Conservation (phyloP, 1,140 invertebrate species). For the Tenebrio molitor region DNA sequence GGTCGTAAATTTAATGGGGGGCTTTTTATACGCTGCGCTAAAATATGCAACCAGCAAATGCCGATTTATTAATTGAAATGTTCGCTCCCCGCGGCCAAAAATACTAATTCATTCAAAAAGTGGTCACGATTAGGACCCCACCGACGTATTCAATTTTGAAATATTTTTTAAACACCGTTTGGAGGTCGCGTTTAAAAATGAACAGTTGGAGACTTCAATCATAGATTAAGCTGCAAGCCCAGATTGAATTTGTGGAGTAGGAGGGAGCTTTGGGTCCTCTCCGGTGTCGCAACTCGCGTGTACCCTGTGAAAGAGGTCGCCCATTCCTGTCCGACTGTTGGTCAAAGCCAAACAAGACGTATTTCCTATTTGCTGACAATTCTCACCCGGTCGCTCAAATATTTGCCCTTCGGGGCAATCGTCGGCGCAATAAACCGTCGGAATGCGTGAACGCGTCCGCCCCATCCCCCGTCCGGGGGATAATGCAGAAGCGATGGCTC, state of each 20-base stretch:
- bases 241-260: too few species aligned
- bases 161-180: too few species aligned
- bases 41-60: constrained; percentile 8
- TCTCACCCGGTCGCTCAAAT: constrained; percentile 41
- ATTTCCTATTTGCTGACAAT: constrained; percentile 44
- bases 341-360: background rate
- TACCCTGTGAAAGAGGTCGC: too few species aligned
- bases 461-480: background rate
- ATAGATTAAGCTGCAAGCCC: too few species aligned
- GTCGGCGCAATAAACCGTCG: constrained; percentile 1
- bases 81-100: background rate
- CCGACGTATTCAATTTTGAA: too few species aligned
- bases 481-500: constrained; percentile 30
- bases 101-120: background rate
- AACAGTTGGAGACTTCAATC: too few species aligned
- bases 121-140: too few species aligned
- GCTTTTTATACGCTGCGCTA: background rate
- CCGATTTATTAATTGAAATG: background rate
- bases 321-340: background rate
- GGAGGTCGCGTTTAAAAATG: too few species aligned
- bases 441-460: constrained; percentile 21
- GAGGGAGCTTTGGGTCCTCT: too few species aligned
- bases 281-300: too few species aligned
- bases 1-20: constrained; percentile 41
- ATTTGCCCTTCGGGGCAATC: background rate